Percentiles rank a stretch among this genome's conserved stretches.
phyloP scores from a whole-genome alignment of 2,888 invertebrate species.

The Pemphredon lugubris region DNA sequence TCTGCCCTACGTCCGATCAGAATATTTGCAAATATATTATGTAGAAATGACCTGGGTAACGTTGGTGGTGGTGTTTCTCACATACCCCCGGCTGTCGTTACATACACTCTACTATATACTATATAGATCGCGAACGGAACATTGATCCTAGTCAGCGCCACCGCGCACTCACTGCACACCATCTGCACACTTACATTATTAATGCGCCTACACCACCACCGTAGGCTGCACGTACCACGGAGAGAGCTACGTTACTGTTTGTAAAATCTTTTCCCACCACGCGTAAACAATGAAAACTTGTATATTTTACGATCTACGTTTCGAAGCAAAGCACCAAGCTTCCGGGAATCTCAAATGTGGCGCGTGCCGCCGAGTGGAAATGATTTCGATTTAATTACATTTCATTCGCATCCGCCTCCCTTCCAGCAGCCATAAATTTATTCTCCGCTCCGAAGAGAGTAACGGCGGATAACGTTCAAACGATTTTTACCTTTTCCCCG shows the following conservation, averaged over 20 bases:
- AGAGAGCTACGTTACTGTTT: slow-evolving; percentile 59
- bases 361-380: too few relatives aligned
- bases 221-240: slow-evolving; percentile 47
- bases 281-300: slow-evolving; percentile 19
- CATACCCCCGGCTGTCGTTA: slow-evolving; percentile 55
- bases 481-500: too few relatives aligned
- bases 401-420: too few relatives aligned
- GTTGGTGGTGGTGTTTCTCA: slow-evolving; percentile 62
- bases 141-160: slow-evolving; percentile 76
- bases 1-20: slow-evolving; percentile 47
- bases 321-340: too few relatives aligned
- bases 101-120: slow-evolving; percentile 52
- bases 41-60: slow-evolving; percentile 55
- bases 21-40: slow-evolving; percentile 62
- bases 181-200: slow-evolving; percentile 78
- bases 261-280: slow-evolving; percentile 50
- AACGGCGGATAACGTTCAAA: too few relatives aligned
- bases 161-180: slow-evolving; percentile 71
- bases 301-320: background rate
- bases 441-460: too few relatives aligned
- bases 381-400: too few relatives aligned
- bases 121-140: slow-evolving; percentile 68
- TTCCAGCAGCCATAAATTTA: too few relatives aligned
- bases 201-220: slow-evolving; percentile 70
- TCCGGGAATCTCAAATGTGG: too few relatives aligned